Percentiles rank a stretch among this genome's conserved stretches.
Evolutionary conservation across 2,888 invertebrate species (phyloP).

Genomic region (Noctua janthe): DNA sequence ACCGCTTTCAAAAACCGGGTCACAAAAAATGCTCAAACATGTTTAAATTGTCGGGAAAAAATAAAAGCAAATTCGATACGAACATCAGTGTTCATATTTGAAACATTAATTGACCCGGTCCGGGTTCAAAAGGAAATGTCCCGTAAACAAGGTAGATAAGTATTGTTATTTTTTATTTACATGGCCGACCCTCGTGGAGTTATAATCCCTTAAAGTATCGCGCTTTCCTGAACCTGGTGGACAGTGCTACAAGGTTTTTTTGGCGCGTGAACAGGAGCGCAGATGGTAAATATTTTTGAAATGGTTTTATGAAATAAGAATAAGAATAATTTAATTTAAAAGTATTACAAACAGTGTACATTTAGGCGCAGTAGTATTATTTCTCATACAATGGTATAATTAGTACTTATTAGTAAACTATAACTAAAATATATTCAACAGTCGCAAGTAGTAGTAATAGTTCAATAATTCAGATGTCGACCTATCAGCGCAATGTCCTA

Average conservation of each 20-base stretch:
- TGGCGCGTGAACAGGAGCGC: neutral
- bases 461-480: too few relatives aligned
- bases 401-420: too few relatives aligned
- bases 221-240: constrained; percentile 26
- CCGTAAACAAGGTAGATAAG: constrained; percentile 64
- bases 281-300: neutral
- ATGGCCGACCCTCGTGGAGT: constrained; percentile 36
- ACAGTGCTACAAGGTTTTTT: neutral
- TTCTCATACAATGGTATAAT: too few relatives aligned
- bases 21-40: neutral
- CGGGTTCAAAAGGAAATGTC: constrained; percentile 50
- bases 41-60: constrained; percentile 15
- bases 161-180: constrained; percentile 59
- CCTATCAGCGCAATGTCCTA: neutral
- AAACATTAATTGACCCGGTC: constrained; percentile 51
- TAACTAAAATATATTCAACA: too few relatives aligned
- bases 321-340: too few relatives aligned
- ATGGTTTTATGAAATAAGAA: neutral
- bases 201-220: constrained; percentile 42
- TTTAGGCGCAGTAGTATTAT: too few relatives aligned
- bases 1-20: neutral
- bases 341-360: too few relatives aligned
- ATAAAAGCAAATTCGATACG: constrained; percentile 23
- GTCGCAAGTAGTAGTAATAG: too few relatives aligned
- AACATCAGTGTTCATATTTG: constrained; percentile 39